Base-by-base conservation (phyloP, 2,888 invertebrate species). In the Uropetala carovei region DNA sequence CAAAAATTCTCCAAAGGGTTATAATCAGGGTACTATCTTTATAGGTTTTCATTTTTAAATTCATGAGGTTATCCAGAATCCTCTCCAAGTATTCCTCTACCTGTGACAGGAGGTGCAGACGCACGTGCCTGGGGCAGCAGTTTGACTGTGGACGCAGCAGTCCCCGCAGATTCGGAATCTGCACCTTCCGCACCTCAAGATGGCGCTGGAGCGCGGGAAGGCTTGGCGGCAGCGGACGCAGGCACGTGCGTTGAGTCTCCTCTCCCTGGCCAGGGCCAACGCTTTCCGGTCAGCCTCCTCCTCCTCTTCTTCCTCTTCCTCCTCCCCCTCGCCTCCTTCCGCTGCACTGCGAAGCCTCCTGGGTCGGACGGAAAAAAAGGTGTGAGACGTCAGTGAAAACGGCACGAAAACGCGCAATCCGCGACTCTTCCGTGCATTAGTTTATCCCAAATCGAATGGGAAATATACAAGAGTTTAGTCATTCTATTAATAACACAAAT, bases 21-120 rank as follows among this genome's bases (percentile, higher is more conserved):
- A n/a, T n/a, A n/a, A n/a, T n/a, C n/a, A n/a, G n/a, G 68, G n/a
- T 22, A 68, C 1, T 68, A n/a, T 4, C 22, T 22, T 22, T 11
- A 7, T 14, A 83, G 0, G 14, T 43, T 16, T 82, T 82, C 27
- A 82, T 30, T 82, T 30, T 14, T 18, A 0, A 30, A 27, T 13
- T 11, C 0, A 30, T 82, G 43, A 0, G 11, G 22, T 4, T 16
- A 57, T 43, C 43, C 8, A 56, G 11, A 64, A n/a, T 8, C 16
- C 16, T 18, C 18, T n/a, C 56, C 4, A 57, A 0, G 56, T 10
- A 56, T 16, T 43, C 64, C 84, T 83, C 22, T 27, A 75, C 83
- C 83, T 92, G 91, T 81, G 60, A 59, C 92, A 92, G 59, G 92
- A 68, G 92, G 64, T 89, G 91, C 92, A 92, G 58, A 89, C 11